A percentile compares a stretch with the other conserved stretches of the same genome.
Conservation (phyloP, 2,888 invertebrate genomes). For the Nymphalis polychloros region DNA sequence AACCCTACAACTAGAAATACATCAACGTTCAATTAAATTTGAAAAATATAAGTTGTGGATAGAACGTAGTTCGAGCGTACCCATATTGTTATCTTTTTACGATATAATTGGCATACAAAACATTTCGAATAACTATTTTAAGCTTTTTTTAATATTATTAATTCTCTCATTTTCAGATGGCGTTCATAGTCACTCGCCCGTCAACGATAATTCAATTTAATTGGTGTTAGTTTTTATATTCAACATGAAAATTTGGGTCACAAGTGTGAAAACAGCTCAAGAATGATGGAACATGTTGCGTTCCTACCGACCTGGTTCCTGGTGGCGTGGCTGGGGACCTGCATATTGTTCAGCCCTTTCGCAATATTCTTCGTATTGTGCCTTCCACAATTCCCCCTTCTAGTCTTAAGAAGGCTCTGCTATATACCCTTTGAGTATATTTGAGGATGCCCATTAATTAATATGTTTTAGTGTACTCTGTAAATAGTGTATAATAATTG, state of each 20-base stretch:
- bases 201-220: conserved; percentile 44
- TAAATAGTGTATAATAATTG: conserved; percentile 40
- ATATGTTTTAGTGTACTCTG: conserved; percentile 19
- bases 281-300: conserved; percentile 72
- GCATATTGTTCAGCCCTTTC: conserved; percentile 85
- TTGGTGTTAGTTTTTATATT: conserved; percentile 37
- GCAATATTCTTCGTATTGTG: conserved; percentile 85
- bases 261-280: conserved; percentile 40
- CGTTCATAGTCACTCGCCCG: conserved; percentile 66
- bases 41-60: too few relatives aligned
- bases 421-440: conserved; percentile 86
- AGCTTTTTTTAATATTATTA: neutral
- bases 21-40: too few relatives aligned
- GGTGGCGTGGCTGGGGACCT: conserved; percentile 83
- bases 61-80: neutral
- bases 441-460: conserved; percentile 52
- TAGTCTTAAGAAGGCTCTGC: conserved; percentile 84
- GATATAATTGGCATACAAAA: too few relatives aligned
- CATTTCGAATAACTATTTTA: neutral
- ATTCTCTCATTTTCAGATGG: conserved; percentile 69
- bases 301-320: conserved; percentile 81
- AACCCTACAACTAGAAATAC: too few relatives aligned
- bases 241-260: conserved; percentile 59
- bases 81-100: neutral
- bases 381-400: conserved; percentile 86